Conservation (phyloP, 2,888 invertebrate species). For the Blomia tropicalis region DNA sequence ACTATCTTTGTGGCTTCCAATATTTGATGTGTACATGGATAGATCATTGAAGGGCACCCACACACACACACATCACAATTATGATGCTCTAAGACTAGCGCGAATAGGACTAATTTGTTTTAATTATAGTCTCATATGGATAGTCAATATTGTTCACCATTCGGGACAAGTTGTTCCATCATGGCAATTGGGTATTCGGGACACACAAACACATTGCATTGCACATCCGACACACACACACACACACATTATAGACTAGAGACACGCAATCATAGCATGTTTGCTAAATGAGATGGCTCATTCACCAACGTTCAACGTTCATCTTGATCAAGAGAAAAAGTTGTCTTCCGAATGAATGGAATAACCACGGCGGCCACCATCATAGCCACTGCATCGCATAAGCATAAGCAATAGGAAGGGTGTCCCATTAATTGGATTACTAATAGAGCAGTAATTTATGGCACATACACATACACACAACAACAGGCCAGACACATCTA, state of each 20-base stretch:
- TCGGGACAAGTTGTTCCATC: not conserved
- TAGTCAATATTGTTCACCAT: not conserved
- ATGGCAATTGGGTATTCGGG: not conserved
- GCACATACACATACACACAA: too few species aligned
- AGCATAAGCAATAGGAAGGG: not conserved
- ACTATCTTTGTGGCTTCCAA: too few species aligned
- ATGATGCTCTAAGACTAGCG: too few species aligned
- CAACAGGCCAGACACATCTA: not conserved
- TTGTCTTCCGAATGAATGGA: not conserved
- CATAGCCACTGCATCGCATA: not conserved
- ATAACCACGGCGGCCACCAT: not conserved
- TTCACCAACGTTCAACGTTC: too few species aligned
- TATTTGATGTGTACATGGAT: too few species aligned
- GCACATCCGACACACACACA: too few species aligned
- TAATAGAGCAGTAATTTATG: not conserved
- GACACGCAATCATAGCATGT: too few species aligned
- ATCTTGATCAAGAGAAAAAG: too few species aligned
- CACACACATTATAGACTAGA: too few species aligned
- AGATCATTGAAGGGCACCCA: too few species aligned
- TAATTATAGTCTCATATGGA: not conserved
- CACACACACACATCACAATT: constrained; percentile 3
- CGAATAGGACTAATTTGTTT: constrained; percentile 11
- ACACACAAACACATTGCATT: not conserved
- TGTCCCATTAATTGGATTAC: not conserved
- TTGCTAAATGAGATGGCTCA: too few species aligned